Base-by-base conservation (phyloP, 1,140 invertebrate genomes). In the Brachionus manjavacas region DNA sequence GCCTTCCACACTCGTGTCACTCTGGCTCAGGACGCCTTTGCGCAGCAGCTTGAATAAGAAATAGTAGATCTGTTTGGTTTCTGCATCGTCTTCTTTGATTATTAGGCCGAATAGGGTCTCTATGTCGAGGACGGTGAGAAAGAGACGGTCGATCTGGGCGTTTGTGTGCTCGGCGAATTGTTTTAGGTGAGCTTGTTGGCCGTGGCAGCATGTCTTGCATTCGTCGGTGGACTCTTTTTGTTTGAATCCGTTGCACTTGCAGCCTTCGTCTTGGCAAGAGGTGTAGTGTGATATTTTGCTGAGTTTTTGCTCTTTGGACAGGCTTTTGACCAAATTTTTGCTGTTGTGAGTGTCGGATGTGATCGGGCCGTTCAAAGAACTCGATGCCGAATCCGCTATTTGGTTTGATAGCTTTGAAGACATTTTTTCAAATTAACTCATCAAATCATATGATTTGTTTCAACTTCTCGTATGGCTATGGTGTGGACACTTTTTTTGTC, bases 1-100 rank as follows among this genome's bases (percentile, higher is more conserved):
- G 64, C 87, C 98, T 99, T 88, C 97, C 98, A 85, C 98, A 76
- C 1, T 89, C 94, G 76, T 98, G 87, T 0, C 95, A 97, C 90
- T 98, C 97, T 49, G 52, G 25, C 60, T 39, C n/a, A 81, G n/a
- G 31, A 81, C 16, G 1, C 49, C 94, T 46, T 68, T 68, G 14
- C 60, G 16, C 4, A 83, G 23, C 9, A 68, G 25, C 12, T 70
- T 68, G 16, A 68, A 68, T 9, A 83, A 4, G 31, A 83, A 83
- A 43, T 55, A 83, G 46, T 55, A 68, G 23, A 68, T 83, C n/a
- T 68, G 81, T 49, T 83, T 83, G n/a, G 95, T 87, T 23, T 68
- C 60, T 11, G 60, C 41, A 4, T 83, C 81, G 9, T 83, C 46
- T 23, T 83, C 60, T 68, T 49, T 49, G 12, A 46, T 83, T 7